These are phyloP conservation scores for Tamandua tetradactyla DNA, from an alignment of 2,797 vertebrate genomes.

Conservation along the genomic window DNA sequence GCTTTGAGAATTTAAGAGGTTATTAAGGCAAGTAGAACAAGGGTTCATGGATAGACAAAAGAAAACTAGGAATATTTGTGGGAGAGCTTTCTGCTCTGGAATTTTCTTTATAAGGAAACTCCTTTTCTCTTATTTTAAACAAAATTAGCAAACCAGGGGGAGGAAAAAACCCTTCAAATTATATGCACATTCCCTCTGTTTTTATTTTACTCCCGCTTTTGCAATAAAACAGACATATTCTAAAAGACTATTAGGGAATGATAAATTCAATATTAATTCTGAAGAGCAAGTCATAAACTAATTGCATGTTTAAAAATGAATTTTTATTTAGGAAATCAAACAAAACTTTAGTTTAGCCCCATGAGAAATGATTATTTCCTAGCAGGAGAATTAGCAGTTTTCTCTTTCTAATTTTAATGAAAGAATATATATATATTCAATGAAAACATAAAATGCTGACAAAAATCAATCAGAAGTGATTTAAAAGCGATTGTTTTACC, in stretches of 20 bases:
- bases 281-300: neutral
- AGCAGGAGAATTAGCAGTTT: neutral
- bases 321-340: no score
- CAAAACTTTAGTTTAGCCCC: neutral
- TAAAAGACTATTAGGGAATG: neutral
- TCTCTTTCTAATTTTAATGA: neutral
- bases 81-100: neutral
- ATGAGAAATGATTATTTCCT: neutral
- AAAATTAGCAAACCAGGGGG: neutral
- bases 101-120: neutral
- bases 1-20: neutral
- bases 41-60: neutral
- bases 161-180: neutral
- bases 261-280: neutral
- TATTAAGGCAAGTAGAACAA: neutral
- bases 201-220: neutral
- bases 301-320: neutral
- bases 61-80: neutral
- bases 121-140: neutral
- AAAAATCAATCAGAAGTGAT: neutral
- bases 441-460: neutral
- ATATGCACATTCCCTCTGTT: neutral
- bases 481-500: neutral
- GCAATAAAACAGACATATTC: neutral
- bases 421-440: constrained; percentile 1